phyloP scores from a whole-genome alignment of 2,113 vertebrate genomes.

The Lycaon pictus region DNA sequence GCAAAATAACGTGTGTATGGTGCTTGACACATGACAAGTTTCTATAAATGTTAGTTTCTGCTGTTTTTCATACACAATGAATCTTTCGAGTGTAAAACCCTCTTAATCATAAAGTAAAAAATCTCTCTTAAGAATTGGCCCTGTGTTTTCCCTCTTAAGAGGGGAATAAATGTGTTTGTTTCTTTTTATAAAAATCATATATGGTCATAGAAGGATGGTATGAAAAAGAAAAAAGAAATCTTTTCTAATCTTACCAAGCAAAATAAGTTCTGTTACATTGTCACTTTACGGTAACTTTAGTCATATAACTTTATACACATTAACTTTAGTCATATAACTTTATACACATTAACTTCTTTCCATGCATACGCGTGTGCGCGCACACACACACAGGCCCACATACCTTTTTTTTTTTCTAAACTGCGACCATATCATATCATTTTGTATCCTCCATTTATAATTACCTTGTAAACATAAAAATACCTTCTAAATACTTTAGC shows the following conservation, averaged over 20 bases:
- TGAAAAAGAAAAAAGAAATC: constrained; percentile 30
- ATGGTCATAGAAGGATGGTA: background rate
- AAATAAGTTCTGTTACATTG: background rate
- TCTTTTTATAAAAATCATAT: constrained; percentile 40
- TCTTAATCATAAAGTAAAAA: constrained; percentile 5
- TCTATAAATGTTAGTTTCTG: background rate
- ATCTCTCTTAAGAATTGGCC: background rate
- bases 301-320: background rate
- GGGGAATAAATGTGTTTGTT: background rate
- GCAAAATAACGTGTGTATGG: background rate
- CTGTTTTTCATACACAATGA: background rate
- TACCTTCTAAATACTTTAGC: background rate
- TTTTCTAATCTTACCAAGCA: background rate
- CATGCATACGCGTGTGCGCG: accelerated
- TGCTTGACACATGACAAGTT: background rate
- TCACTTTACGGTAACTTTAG: background rate
- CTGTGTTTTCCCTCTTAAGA: background rate
- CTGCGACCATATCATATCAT: background rate
- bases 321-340: no score
- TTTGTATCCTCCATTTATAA: background rate
- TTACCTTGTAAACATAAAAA: background rate
- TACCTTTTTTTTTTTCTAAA: background rate
- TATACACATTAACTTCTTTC: background rate
- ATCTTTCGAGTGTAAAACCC: background rate
- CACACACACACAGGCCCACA: background rate